phyloP scores from a whole-genome alignment of 2,888 invertebrate genomes.

The Lypha dubia region DNA sequence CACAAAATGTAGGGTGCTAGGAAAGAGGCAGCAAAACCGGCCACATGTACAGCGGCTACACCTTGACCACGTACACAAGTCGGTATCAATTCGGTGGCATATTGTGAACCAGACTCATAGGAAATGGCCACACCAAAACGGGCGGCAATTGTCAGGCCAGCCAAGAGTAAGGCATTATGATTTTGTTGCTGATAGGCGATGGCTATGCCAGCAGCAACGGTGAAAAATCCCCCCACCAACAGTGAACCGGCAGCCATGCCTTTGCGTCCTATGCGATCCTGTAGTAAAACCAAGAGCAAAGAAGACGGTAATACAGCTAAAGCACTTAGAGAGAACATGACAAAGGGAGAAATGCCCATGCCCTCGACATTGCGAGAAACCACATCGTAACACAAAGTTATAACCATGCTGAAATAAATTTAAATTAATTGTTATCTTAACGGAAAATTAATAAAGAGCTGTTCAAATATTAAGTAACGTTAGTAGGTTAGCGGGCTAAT shows the following conservation, averaged over 20 bases:
- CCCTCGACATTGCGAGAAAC: slow-evolving; percentile 86
- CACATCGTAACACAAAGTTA: slow-evolving; percentile 86
- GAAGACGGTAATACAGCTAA: slow-evolving; percentile 85
- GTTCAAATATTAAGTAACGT: too few species aligned
- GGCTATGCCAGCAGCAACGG: slow-evolving; percentile 84
- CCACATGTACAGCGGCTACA: slow-evolving; percentile 86
- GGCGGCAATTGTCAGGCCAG: slow-evolving; percentile 84
- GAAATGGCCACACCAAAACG: slow-evolving; percentile 86
- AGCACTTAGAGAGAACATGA: slow-evolving; percentile 85
- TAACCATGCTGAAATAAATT: slow-evolving; percentile 84
- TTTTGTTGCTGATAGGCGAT: slow-evolving; percentile 83
- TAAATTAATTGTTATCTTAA: neutral
- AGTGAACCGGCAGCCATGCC: slow-evolving; percentile 85
- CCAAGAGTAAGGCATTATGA: slow-evolving; percentile 83
- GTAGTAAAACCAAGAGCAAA: slow-evolving; percentile 80
- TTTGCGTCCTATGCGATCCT: slow-evolving; percentile 84
- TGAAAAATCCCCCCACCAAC: slow-evolving; percentile 85
- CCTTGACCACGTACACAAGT: slow-evolving; percentile 87
- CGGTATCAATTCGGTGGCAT: slow-evolving; percentile 87
- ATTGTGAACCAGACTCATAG: slow-evolving; percentile 87
- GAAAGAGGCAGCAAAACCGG: slow-evolving; percentile 86
- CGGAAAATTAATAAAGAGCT: neutral
- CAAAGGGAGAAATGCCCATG: slow-evolving; percentile 85
- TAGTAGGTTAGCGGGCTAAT: too few species aligned
- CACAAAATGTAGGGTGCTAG: slow-evolving; percentile 85